Evolutionary conservation across 2,888 invertebrate species (phyloP), one percentile per base, ranked within the genome.

Genomic region (Thecocarcelia acutangulata): DNA sequence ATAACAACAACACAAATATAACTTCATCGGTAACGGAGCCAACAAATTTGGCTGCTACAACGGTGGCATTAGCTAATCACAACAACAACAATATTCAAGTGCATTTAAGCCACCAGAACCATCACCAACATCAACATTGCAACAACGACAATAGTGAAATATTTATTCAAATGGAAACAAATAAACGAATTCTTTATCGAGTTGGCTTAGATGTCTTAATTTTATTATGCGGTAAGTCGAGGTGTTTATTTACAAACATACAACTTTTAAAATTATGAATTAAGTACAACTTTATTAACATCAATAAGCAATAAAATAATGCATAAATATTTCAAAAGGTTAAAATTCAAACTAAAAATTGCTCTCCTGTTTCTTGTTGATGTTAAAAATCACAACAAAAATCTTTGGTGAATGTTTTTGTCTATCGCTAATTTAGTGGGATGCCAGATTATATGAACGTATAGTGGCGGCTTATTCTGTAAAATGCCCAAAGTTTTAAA

Each of bases 171-270:
- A 90, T 90, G 90, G 91, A 90, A 76, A 88, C 87, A 61, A 90
- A 89, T 75, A 90, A 88, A 82, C 85, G 89, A 73, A 91, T 94
- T 86, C 88, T 94, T 87, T 92, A 93, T 87, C 95, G 95, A 91
- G 92, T 95, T 85, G 88, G 93, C 84, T 90, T 94, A 88, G 95
- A 95, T 92, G 92, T 94, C 86, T 86, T 92, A 79, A 93, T 95
- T 86, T 88, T 95, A 80, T 92, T 93, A 87, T 92, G 94, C 88
- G 94, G 95, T 95, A 91, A 94, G 94, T 93, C 84, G 96, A 96
- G 96, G 96, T 28, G 13, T 40, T 8, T 33, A 33, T 33, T 33
- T 33, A 33, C 8, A 1, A 46, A 33, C 58, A 19, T 24, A 40
- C 8, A 13, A n/a, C n/a, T n/a, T n/a, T n/a, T 17, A 2, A 40